Evolutionary conservation across 2,113 vertebrate species (phyloP), one percentile per base, ranked within the genome.

Genomic region (Pedetes capensis): DNA sequence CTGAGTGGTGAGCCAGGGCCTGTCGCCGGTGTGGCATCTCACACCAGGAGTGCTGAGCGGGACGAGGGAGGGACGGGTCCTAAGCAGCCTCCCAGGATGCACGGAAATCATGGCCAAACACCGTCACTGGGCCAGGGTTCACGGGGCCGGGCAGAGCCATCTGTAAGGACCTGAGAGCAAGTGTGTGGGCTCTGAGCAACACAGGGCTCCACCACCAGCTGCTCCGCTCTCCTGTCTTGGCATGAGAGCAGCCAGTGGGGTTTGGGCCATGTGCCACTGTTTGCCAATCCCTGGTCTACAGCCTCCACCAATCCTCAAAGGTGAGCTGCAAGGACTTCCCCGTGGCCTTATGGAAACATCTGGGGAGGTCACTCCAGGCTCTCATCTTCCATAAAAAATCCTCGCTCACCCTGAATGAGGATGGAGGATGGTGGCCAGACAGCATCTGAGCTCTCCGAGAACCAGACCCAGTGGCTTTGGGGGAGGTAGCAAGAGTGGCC

Each of bases 81-180:
- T 6, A 23, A 39, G 3, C 23, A 9, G 7, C 37, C 17, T 78
- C 59, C 59, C 1, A 37, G 8, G 34, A 9, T 16, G 55, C 32
- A 10, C 29, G 1, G 13, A 64, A 68, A 20, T 8, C 12, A 10
- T 7, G 37, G 10, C 16, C n/a, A 59, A 16, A 47, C 42, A 12
- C n/a, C 0, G 55, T 64, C 2, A 34, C 68, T 3, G 16, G 49
- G 55, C 8, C 25, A 5, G 39, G 27, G 5, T 3, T 0, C 6
- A 61, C 13, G 14, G 71, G 49, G 12, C 83, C 57, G 63, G 3
- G 79, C 39, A 44, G 27, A 61, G 25, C 37, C 4, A 32, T 18
- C 53, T 44, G 47, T 34, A 39, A 22, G 57, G 23, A 27, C 8
- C 39, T 5, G 5, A n/a, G n/a, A n/a, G n/a, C n/a, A n/a, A n/a